Evolutionary conservation across 2,888 invertebrate species (phyloP).

Genomic region (Ectemnius continuus): DNA sequence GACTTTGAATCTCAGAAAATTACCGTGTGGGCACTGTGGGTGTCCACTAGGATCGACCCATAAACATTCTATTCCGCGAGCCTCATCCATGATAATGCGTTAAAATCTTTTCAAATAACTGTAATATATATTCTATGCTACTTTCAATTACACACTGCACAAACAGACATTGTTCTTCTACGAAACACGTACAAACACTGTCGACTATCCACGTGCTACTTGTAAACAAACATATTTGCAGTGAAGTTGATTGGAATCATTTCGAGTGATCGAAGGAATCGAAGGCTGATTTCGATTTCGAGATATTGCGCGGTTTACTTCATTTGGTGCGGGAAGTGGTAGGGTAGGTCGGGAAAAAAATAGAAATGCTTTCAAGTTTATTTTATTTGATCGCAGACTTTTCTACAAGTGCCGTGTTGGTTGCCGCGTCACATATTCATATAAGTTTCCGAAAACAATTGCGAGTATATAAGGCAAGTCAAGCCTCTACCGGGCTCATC

Average conservation of each 20-base stretch:
- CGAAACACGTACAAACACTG: too few relatives aligned
- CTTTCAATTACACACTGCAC: too few relatives aligned
- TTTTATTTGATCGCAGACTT: constrained; percentile 51
- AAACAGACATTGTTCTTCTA: too few relatives aligned
- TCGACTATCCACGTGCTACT: too few relatives aligned
- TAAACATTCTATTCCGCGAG: constrained; percentile 62
- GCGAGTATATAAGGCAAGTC: constrained; percentile 51
- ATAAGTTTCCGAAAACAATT: constrained; percentile 49
- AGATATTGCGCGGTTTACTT: not conserved
- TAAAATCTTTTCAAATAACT: too few relatives aligned
- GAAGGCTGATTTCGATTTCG: too few relatives aligned
- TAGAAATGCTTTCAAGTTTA: constrained; percentile 12
- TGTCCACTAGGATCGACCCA: constrained; percentile 80
- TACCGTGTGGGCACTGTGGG: constrained; percentile 87
- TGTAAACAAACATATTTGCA: too few relatives aligned
- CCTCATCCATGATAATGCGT: too few relatives aligned
- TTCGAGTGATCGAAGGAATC: too few relatives aligned
- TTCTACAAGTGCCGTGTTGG: constrained; percentile 53
- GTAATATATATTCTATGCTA: too few relatives aligned
- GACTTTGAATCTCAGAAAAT: constrained; percentile 20
- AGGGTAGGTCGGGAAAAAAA: not conserved
- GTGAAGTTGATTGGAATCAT: too few relatives aligned
- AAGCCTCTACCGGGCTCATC: constrained; percentile 46
- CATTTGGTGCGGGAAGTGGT: not conserved
- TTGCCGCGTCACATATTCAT: constrained; percentile 40